Percentiles rank a stretch among this genome's conserved stretches.
phyloP scores from a whole-genome alignment of 1,140 invertebrate species.

The Neelides sp. region DNA sequence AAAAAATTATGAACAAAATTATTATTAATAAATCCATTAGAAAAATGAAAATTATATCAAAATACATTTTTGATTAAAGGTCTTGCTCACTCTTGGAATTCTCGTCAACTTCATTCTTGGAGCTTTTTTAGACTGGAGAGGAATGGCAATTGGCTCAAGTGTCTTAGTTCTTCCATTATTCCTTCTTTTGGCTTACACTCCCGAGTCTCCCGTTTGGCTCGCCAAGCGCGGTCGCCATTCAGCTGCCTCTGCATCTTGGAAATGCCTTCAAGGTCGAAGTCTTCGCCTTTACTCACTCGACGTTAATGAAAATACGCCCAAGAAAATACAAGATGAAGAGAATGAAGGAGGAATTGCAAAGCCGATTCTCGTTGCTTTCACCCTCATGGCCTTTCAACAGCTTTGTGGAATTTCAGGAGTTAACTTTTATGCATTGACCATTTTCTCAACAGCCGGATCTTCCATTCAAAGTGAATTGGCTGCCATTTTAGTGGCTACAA shows the following conservation, averaged over 20 bases:
- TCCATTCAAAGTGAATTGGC: conserved; percentile 9
- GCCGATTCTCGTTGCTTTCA: conserved; percentile 12
- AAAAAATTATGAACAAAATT: not conserved
- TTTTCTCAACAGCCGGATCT: conserved; percentile 12
- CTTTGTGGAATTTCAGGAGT: conserved; percentile 20
- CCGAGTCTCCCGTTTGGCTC: conserved; percentile 26
- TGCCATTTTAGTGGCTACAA: conserved; percentile 18
- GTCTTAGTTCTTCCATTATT: conserved; percentile 14
- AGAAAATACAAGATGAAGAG: not conserved
- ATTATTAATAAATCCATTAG: not conserved
- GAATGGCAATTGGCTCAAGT: conserved; percentile 10
- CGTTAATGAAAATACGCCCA: not conserved
- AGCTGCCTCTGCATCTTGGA: not conserved
- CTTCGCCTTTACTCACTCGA: not conserved
- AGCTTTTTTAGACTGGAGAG: conserved; percentile 13
- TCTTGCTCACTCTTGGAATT: conserved; percentile 19
- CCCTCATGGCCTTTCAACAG: conserved; percentile 18
- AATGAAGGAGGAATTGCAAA: conserved; percentile 5
- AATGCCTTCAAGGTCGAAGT: not conserved
- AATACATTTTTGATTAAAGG: conserved; percentile 10
- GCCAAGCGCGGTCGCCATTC: not conserved
- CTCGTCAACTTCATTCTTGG: conserved; percentile 18
- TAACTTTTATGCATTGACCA: conserved; percentile 25
- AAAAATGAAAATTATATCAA: not conserved
- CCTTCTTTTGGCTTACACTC: conserved; percentile 13